Evolutionary conservation across 2,888 invertebrate genomes (phyloP).

Genomic region (Subacronicta megacephala): DNA sequence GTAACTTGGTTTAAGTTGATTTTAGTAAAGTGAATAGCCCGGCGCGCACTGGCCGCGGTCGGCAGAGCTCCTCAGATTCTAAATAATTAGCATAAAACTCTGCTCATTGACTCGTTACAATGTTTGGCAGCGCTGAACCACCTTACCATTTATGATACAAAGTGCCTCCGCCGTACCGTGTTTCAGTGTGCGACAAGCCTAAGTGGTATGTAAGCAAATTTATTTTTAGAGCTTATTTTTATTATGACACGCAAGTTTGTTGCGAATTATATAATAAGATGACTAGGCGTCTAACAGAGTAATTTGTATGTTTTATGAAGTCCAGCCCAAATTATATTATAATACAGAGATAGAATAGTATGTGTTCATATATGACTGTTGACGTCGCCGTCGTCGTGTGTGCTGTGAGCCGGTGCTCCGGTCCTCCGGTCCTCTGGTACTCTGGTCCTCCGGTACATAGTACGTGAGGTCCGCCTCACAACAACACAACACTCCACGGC

Average conservation of each 20-base stretch:
- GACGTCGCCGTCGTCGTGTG: too few species aligned
- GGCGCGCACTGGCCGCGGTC: background rate
- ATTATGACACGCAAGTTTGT: slow-evolving; percentile 36
- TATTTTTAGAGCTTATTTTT: slow-evolving; percentile 44
- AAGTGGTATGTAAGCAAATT: slow-evolving; percentile 25
- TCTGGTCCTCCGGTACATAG: too few species aligned
- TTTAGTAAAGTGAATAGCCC: slow-evolving; percentile 13
- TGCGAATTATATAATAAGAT: slow-evolving; percentile 33
- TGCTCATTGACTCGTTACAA: background rate
- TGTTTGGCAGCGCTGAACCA: too few species aligned
- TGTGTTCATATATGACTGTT: background rate
- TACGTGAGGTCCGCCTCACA: too few species aligned
- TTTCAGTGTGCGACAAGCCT: background rate
- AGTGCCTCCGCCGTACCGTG: background rate
- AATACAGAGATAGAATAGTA: background rate
- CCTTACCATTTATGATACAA: background rate
- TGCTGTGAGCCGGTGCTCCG: too few species aligned
- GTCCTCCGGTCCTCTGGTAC: too few species aligned
- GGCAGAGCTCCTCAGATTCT: too few species aligned
- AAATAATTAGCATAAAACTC: background rate
- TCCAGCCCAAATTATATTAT: slow-evolving; percentile 15
- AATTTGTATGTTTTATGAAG: slow-evolving; percentile 10
- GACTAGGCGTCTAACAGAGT: slow-evolving; percentile 9
- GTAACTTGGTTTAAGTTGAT: slow-evolving; percentile 44
- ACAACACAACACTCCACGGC: background rate